phyloP scores from a whole-genome alignment of 2,888 invertebrate species.

The Branchellion lobata region DNA sequence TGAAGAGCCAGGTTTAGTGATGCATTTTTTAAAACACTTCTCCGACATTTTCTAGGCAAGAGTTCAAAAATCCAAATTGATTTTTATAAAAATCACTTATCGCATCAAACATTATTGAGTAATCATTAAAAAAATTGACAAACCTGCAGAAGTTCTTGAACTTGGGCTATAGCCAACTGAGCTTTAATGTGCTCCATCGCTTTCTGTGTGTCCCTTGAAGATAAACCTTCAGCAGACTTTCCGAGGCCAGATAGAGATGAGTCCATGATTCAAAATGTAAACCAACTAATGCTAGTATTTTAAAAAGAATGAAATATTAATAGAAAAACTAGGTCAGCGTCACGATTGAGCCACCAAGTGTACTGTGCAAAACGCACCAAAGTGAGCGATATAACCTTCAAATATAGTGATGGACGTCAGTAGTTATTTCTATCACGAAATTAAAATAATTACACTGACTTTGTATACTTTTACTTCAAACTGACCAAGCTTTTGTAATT shows the following conservation, averaged over 20 bases:
- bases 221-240: slow-evolving; percentile 44
- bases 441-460: too few species aligned
- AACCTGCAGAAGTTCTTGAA: slow-evolving; percentile 85
- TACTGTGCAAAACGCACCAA: neutral
- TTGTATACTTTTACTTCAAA: too few species aligned
- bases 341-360: neutral
- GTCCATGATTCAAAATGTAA: neutral
- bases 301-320: neutral
- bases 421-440: too few species aligned
- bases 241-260: neutral
- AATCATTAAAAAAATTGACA: too few species aligned
- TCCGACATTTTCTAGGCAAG: slow-evolving; percentile 85
- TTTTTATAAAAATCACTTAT: neutral
- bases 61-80: slow-evolving; percentile 3
- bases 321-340: neutral
- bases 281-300: too few species aligned
- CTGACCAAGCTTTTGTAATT: too few species aligned
- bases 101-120: too few species aligned
- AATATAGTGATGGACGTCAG: neutral
- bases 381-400: slow-evolving; percentile 19
- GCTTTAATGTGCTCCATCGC: slow-evolving; percentile 92
- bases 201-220: slow-evolving; percentile 54
- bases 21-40: slow-evolving; percentile 93
- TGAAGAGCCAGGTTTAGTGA: slow-evolving; percentile 83
- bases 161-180: slow-evolving; percentile 88